These are phyloP conservation scores for Andrena cerasifolii DNA, from an alignment of 1,140 invertebrate genomes.

Conservation along the genomic window DNA sequence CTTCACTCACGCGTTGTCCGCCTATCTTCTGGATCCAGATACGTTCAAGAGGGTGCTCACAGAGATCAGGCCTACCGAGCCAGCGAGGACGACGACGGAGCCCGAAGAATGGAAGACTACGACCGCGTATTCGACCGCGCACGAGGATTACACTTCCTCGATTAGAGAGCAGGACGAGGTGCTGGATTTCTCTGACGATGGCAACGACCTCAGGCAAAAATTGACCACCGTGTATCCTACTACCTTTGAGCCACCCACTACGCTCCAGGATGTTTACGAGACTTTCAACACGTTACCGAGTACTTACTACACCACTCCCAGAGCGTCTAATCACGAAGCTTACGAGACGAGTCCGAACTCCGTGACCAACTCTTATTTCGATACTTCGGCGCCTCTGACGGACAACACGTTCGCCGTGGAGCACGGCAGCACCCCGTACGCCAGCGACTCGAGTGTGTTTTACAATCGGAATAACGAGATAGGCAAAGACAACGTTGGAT, in stretches of 20 bases:
- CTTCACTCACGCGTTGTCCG: conserved; percentile 90
- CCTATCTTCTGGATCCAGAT: conserved; percentile 90
- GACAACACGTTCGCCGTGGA: conserved; percentile 59
- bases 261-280: conserved; percentile 27
- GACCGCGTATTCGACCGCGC: conserved; percentile 70
- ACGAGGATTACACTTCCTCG: conserved; percentile 80
- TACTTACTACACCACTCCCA: conserved; percentile 75
- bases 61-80: conserved; percentile 90
- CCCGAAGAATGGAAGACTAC: conserved; percentile 55
- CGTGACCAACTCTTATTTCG: background rate
- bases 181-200: conserved; percentile 88
- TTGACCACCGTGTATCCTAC: conserved; percentile 76
- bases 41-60: conserved; percentile 89
- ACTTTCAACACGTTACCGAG: conserved; percentile 43
- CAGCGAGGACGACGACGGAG: conserved; percentile 78
- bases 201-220: conserved; percentile 75
- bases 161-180: conserved; percentile 88
- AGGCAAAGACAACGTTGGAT: background rate
- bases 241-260: conserved; percentile 44
- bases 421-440: conserved; percentile 74
- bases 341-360: conserved; percentile 43
- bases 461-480: conserved; percentile 4
- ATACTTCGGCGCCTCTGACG: background rate
- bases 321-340: background rate
- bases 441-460: conserved; percentile 49